Base-by-base conservation (phyloP, 2,797 vertebrate species). In the Cirrhinus mrigala region DNA sequence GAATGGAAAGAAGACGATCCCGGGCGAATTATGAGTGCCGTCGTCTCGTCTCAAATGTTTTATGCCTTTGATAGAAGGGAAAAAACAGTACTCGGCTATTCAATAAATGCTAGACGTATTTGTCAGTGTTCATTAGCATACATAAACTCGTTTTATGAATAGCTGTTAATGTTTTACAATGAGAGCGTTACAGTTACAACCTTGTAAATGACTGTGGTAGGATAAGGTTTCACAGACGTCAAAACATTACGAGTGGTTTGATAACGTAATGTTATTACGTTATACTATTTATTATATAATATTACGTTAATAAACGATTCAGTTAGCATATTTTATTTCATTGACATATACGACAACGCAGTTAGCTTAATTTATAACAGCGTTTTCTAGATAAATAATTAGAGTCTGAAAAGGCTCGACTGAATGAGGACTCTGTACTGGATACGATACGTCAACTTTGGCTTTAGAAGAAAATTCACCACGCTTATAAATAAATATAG, bases 51-150 rank as follows among this genome's bases (percentile, higher is more conserved):
- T 86, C 14, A 76, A 75, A 75, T 18, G 73, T 58, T 44, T 62
- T 83, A 52, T 52, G 58, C 20, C 22, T 64, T 77, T 44, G 18
- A 68, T 22, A 18, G 15, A 37, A 62, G 85, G 84, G n/a, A 76
- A 27, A 2, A 7, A 16, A 78, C 76, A 66, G 11, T 15, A 60
- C 52, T 81, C 58, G 50, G 27, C 69, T 86, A 76, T 76, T 58
- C 27, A 76, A 73, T 50, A 20, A 77, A 48, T 79, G 83, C 83
- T 81, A 71, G 85, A 90, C 82, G 73, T 71, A 85, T 54, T 37
- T 85, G 90, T 87, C 87, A 76, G 69, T 52, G 73, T 82, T 86
- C 24, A 87, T 90, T 71, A 85, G 73, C 71, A 79, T 76, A 80
- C 81, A 83, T 76, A 60, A 82, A 73, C 22, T 60, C 29, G 20